Evolutionary conservation across 2,797 vertebrate genomes (phyloP), one percentile per base, ranked within the genome.

Genomic region (Acanthornis magna): DNA sequence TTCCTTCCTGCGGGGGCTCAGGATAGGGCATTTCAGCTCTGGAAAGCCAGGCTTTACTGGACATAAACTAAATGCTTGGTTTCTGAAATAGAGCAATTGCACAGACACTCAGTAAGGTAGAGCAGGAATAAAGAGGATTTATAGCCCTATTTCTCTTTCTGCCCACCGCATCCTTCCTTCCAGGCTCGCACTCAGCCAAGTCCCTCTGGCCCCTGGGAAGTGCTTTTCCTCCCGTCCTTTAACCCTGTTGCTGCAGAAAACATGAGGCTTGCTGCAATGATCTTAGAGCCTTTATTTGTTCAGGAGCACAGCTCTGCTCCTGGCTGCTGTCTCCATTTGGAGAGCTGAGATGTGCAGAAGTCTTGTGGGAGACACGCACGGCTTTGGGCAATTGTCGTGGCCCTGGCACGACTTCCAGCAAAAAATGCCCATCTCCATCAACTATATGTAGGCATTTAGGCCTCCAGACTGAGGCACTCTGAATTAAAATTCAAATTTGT

Each of bases 121-220:
- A 86, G 58, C 21, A 87, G 65, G 63, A 93, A 89, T 76, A 73
- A 89, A 38, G 50, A 92, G 36, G 54, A 94, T 91, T 95, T 77
- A 88, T 68, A 78, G 17, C n/a, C 58, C 7, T 1, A 0, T 76
- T 42, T 80, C 61, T 79, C 73, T 74, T 48, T 75, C 29, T 91
- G 82, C 40, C 11, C 40, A 30, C 38, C 3, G 0, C 62, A 89
- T 89, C 76, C 47, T 67, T 91, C 62, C 55, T 93, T 82, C 60
- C 60, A 82, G 55, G 34, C 51, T 66, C 70, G 13, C 77, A 63
- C 71, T 93, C 83, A 82, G 60, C 22, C 38, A 43, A 71, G n/a
- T 87, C 77, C 60, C 74, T 74, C 40, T 71, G 81, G 58, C 30
- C 42, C 60, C 78, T 54, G 29, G 62, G 77, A 81, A 91, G 7